Percentiles rank a stretch among this genome's conserved stretches.
These are phyloP conservation scores for Cossypha caffra DNA, from an alignment of 2,797 vertebrate genomes.

Conservation along the genomic window DNA sequence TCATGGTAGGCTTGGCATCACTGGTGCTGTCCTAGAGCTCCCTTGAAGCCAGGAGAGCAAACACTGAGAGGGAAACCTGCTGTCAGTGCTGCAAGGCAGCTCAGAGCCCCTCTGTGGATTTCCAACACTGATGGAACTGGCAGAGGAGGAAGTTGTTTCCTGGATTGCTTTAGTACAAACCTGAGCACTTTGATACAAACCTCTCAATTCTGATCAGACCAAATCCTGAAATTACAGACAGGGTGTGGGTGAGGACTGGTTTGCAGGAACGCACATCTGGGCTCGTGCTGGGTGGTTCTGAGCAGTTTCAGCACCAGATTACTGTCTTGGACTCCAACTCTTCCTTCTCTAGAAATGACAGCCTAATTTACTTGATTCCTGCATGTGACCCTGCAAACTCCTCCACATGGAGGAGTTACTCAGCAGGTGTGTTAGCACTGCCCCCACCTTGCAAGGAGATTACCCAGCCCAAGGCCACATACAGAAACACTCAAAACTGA, in stretches of 20 bases:
- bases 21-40: not conserved
- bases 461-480: not conserved
- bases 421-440: not conserved
- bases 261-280: not conserved
- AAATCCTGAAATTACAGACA: not conserved
- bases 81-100: rapidly evolving
- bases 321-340: not conserved
- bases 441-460: not conserved
- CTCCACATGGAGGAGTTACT: not conserved
- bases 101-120: not conserved
- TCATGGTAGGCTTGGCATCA: not conserved
- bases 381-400: not conserved
- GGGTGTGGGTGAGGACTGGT: not conserved
- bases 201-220: not conserved
- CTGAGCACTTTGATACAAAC: not conserved
- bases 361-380: not conserved
- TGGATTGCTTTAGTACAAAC: not conserved
- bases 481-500: not conserved
- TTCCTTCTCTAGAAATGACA: not conserved
- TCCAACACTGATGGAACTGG: not conserved
- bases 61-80: not conserved
- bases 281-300: not conserved
- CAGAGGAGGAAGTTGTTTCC: not conserved
- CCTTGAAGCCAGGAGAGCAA: not conserved
- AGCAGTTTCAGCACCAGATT: not conserved